Evolutionary conservation across 2,113 vertebrate genomes (phyloP).

Genomic region (Stigmatopora argus): DNA sequence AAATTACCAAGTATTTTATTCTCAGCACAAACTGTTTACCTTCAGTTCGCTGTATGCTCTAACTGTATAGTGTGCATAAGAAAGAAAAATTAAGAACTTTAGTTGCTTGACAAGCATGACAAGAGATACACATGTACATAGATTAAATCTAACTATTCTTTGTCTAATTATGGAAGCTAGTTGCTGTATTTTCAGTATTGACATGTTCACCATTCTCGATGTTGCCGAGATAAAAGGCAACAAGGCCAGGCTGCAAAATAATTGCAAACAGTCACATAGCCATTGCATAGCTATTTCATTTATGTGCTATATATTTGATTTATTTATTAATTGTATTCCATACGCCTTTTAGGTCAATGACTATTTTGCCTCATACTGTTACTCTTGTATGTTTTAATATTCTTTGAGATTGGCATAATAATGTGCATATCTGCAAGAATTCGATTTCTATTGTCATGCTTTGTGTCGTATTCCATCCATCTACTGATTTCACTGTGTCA

Average conservation of each 20-base stretch:
- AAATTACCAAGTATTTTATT: slow-evolving; percentile 77
- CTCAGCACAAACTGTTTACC: slow-evolving; percentile 80
- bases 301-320: slow-evolving; percentile 81
- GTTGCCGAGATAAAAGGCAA: slow-evolving; percentile 72
- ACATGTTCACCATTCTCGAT: slow-evolving; percentile 70
- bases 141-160: slow-evolving; percentile 41
- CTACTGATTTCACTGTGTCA: slow-evolving; percentile 68
- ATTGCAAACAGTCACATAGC: slow-evolving; percentile 70
- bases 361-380: slow-evolving; percentile 67
- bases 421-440: slow-evolving; percentile 63
- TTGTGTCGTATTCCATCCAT: slow-evolving; percentile 61
- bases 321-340: slow-evolving; percentile 80
- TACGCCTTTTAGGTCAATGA: slow-evolving; percentile 72
- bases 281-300: slow-evolving; percentile 76
- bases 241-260: slow-evolving; percentile 74
- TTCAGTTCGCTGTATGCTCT: slow-evolving; percentile 77
- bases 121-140: slow-evolving; percentile 74
- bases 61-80: slow-evolving; percentile 77
- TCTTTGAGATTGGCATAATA: slow-evolving; percentile 70
- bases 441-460: slow-evolving; percentile 58
- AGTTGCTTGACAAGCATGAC: slow-evolving; percentile 77
- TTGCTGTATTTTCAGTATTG: slow-evolving; percentile 80
- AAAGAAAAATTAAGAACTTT: slow-evolving; percentile 56
- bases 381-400: slow-evolving; percentile 72
- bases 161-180: slow-evolving; percentile 70